Evolutionary conservation across 2,888 invertebrate genomes (phyloP).

Genomic region (Brenthis hecate): DNA sequence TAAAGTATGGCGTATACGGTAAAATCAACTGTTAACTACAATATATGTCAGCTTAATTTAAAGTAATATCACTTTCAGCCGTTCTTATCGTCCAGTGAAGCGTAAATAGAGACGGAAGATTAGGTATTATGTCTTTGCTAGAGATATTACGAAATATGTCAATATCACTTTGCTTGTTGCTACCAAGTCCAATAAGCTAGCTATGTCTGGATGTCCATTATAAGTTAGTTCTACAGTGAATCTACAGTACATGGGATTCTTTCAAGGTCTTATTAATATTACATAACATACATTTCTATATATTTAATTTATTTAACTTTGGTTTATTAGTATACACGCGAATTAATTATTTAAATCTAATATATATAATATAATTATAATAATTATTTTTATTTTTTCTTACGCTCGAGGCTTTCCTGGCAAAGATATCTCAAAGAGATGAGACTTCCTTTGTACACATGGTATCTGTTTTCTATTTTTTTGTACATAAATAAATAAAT

Average conservation of each 20-base stretch:
- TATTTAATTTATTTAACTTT: not conserved
- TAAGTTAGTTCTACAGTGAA: conserved; percentile 20
- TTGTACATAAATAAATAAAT: too few species aligned
- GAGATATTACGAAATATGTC: conserved; percentile 35
- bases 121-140: conserved; percentile 31
- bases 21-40: conserved; percentile 1
- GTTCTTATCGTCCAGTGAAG: conserved; percentile 26
- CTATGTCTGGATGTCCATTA: conserved; percentile 26
- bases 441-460: too few species aligned
- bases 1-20: not conserved
- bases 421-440: too few species aligned
- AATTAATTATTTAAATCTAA: too few species aligned
- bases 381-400: too few species aligned
- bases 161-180: conserved; percentile 31
- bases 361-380: too few species aligned
- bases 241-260: conserved; percentile 28
- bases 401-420: too few species aligned
- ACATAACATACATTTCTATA: not conserved
- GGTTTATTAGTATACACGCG: not conserved
- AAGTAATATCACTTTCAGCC: conserved; percentile 15
- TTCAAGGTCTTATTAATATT: not conserved
- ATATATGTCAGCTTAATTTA: conserved; percentile 13
- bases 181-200: conserved; percentile 34
- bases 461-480: too few species aligned
- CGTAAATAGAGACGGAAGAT: conserved; percentile 38